Conservation (phyloP, 2,113 vertebrate species). For the Prionailurus bengalensis region DNA sequence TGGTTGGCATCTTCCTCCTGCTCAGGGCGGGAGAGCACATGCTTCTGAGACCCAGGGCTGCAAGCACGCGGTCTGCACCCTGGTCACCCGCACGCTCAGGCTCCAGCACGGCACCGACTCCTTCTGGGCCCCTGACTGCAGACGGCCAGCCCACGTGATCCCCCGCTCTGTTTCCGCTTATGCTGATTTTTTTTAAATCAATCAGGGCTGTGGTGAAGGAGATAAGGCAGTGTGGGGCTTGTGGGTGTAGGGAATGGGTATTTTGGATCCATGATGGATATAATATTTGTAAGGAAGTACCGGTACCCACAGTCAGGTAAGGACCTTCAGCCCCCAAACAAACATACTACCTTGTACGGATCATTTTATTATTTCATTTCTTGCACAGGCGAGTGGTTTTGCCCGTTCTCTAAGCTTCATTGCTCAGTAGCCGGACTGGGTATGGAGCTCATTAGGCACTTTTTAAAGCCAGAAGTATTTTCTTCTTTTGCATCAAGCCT, state of each 20-base stretch:
- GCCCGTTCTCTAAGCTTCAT: not conserved
- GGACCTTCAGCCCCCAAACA: not conserved
- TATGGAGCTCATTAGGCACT: not conserved
- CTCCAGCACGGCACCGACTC: rapidly evolving
- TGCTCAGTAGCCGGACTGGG: not conserved
- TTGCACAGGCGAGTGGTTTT: not conserved
- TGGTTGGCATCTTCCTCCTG: rapidly evolving
- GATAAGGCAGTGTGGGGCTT: not conserved
- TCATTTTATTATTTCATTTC: not conserved
- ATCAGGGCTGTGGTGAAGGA: not conserved
- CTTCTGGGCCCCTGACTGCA: rapidly evolving
- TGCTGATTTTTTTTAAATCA: not conserved
- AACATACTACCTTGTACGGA: not conserved
- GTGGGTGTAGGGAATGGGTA: not conserved
- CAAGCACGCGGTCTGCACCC: not conserved
- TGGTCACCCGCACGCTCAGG: not conserved
- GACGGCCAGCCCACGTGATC: not conserved
- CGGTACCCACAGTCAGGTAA: not conserved
- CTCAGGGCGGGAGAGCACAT: rapidly evolving
- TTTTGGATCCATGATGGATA: not conserved
- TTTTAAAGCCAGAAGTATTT: not conserved
- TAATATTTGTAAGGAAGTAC: not conserved
- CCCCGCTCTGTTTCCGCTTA: rapidly evolving
- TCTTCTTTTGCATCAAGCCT: not conserved
- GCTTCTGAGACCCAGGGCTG: rapidly evolving